Evolutionary conservation across 2,113 vertebrate genomes (phyloP), one percentile per base, ranked within the genome.

Genomic region (Butorides virescens): DNA sequence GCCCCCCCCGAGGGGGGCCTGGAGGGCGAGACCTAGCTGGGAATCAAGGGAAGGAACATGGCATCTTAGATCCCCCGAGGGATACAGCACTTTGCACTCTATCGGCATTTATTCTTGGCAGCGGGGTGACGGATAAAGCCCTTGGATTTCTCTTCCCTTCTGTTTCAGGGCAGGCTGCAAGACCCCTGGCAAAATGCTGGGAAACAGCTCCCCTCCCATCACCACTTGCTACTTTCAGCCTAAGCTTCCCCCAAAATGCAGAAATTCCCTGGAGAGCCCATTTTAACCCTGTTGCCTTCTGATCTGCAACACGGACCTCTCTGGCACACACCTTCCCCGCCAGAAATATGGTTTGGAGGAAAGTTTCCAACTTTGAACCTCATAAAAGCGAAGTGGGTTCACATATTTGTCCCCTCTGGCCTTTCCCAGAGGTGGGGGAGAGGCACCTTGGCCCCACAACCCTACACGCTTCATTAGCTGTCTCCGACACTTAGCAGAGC

Each of bases 61-160:
- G 56, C 44, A 26, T 68, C 46, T 86, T 39, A 68, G 87, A 49
- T 73, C 66, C 84, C 83, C 50, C 0, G 7, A 86, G 93, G 81
- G 53, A 62, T 58, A 15, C 62, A 95, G 94, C 92, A 96, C 87
- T 94, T 96, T 42, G 62, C 84, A 90, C 85, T 91, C 89, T 47
- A 29, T 36, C 6, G 2, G 23, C n/a, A 10, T 82, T 92, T 91
- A 23, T 88, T 78, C 74, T 49, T 10, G 1, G 25, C 81, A 66
- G 11, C 2, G 3, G 62, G 17, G 39, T 65, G 66, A 50, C 3
- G 11, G 77, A 75, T 71, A 56, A 85, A 94, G 66, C 46, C n/a
- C 9, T 7, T 58, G 63, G 61, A 42, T 82, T 74, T 85, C 34
- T 61, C 8, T 29, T 86, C 23, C 55, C 21, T 86, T 91, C 68